Evolutionary conservation across 2,113 vertebrate species (phyloP).

Genomic region (Numida meleagris): DNA sequence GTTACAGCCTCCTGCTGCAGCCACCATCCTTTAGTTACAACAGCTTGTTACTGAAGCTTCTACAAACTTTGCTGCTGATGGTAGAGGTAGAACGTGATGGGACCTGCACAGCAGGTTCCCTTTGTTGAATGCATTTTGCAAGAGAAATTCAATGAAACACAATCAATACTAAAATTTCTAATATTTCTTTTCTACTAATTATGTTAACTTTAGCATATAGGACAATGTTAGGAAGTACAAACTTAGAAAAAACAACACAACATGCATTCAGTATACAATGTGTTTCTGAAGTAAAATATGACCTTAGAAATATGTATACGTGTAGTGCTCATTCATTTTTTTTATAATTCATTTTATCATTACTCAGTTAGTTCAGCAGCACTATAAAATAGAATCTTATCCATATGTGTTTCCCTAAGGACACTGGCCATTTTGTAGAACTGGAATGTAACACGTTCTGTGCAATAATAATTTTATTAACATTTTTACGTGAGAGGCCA

Average conservation of each 20-base stretch:
- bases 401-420: neutral
- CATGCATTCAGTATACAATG: neutral
- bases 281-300: neutral
- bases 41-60: neutral
- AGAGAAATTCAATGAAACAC: neutral
- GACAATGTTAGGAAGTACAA: neutral
- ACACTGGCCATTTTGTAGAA: neutral
- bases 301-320: neutral
- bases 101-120: neutral
- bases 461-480: slow-evolving; percentile 1
- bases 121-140: neutral
- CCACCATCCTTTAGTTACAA: neutral
- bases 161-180: neutral
- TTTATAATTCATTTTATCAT: neutral
- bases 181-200: neutral
- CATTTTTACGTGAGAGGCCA: neutral
- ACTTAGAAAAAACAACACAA: neutral
- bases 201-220: neutral
- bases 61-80: neutral
- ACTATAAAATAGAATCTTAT: neutral
- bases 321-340: neutral
- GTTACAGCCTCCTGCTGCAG: neutral
- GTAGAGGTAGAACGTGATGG: neutral
- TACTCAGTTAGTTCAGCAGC: neutral
- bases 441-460: neutral